phyloP scores from a whole-genome alignment of 2,113 vertebrate species.

The Chroicocephalus ridibundus region DNA sequence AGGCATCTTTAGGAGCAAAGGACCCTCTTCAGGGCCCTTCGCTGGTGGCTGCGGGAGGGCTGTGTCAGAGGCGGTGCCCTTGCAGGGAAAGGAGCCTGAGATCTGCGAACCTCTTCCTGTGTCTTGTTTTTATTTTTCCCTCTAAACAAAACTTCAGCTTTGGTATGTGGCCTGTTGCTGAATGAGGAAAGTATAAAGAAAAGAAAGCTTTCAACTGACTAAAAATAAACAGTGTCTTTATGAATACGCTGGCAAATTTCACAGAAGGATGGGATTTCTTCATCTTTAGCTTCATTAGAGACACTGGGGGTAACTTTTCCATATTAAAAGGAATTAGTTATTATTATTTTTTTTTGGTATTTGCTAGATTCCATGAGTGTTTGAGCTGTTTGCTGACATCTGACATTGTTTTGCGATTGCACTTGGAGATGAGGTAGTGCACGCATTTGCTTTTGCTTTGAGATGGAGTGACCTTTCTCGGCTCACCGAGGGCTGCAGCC shows the following conservation, averaged over 20 bases:
- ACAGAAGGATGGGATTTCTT: slow-evolving; percentile 34
- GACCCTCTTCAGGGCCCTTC: neutral
- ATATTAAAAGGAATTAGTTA: neutral
- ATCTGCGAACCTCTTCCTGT: neutral
- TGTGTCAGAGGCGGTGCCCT: neutral
- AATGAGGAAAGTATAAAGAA: neutral
- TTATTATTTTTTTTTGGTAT: neutral
- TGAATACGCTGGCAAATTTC: neutral
- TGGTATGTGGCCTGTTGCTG: neutral
- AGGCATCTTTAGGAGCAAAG: neutral
- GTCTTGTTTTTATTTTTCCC: neutral
- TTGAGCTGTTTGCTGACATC: slow-evolving; percentile 23
- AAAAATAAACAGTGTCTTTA: slow-evolving; percentile 35
- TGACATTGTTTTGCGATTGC: neutral
- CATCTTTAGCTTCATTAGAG: neutral
- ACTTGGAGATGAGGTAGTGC: neutral
- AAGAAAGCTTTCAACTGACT: slow-evolving; percentile 5
- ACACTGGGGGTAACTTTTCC: slow-evolving; percentile 24
- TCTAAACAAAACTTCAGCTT: neutral
- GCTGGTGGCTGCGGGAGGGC: neutral
- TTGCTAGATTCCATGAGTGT: neutral
- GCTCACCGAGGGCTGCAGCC: neutral
- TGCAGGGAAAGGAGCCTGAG: neutral
- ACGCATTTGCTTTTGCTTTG: neutral
- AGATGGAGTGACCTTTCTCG: neutral